phyloP scores from a whole-genome alignment of 2,888 invertebrate species.

The Morinoia aosen region DNA sequence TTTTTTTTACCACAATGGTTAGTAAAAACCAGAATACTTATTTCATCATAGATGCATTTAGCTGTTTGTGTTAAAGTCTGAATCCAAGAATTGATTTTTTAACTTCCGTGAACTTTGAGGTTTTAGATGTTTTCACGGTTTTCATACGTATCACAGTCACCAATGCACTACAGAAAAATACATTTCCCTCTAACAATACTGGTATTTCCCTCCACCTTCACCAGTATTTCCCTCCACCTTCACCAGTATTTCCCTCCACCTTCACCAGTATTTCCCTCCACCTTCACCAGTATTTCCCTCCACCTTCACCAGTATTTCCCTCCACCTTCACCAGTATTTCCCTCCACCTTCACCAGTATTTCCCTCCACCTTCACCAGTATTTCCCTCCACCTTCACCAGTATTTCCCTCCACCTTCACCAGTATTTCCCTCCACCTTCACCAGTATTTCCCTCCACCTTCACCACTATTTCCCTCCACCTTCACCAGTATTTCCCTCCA shows the following conservation, averaged over 20 bases:
- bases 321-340: neutral
- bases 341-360: neutral
- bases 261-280: neutral
- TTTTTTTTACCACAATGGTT: too few species aligned
- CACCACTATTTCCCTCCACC: neutral
- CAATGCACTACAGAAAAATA: too few species aligned
- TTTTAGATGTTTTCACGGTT: too few species aligned
- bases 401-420: neutral
- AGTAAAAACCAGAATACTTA: too few species aligned
- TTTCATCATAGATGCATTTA: too few species aligned
- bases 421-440: slow-evolving; percentile 1
- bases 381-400: neutral
- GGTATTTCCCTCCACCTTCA: neutral
- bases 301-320: neutral
- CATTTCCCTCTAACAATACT: neutral
- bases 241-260: neutral
- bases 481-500: neutral
- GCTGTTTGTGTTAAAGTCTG: too few species aligned
- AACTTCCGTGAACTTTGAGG: too few species aligned
- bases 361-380: neutral
- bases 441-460: neutral
- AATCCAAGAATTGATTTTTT: too few species aligned
- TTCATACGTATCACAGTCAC: too few species aligned
- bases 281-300: neutral
- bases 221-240: neutral